A percentile compares a stretch with the other conserved stretches of the same genome.
These are phyloP conservation scores for Drosophila nannoptera DNA, from an alignment of 1,140 invertebrate species.

Conservation along the genomic window DNA sequence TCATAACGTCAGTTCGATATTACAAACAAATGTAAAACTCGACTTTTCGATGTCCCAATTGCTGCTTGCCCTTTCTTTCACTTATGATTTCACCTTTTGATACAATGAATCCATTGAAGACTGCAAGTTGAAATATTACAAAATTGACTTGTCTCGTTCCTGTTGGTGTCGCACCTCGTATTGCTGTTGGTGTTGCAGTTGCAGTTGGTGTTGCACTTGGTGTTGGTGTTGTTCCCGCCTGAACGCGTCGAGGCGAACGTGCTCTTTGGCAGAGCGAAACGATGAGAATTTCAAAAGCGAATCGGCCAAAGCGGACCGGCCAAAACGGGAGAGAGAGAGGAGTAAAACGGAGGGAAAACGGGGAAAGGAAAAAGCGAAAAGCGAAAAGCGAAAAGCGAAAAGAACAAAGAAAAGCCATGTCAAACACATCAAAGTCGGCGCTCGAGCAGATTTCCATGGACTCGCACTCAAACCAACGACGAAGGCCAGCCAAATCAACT, in stretches of 20 bases:
- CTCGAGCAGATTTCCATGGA: slow-evolving; percentile 45
- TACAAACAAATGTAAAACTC: too few species aligned
- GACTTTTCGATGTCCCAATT: too few species aligned
- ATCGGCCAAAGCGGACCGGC: slow-evolving; percentile 47
- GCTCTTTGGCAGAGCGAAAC: slow-evolving; percentile 38
- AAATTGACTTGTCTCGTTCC: not conserved
- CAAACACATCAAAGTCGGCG: slow-evolving; percentile 72
- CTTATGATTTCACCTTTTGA: too few species aligned
- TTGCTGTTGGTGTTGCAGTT: slow-evolving; percentile 11
- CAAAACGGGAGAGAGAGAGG: too few species aligned
- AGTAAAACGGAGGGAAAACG: too few species aligned
- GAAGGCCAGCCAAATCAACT: slow-evolving; percentile 70
- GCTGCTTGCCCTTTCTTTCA: too few species aligned
- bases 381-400: slow-evolving; percentile 52
- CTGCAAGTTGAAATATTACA: too few species aligned
- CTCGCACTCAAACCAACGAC: slow-evolving; percentile 33
- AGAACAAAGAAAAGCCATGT: slow-evolving; percentile 47
- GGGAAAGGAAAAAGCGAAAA: too few species aligned
- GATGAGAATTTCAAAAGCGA: slow-evolving; percentile 23
- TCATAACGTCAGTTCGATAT: too few species aligned
- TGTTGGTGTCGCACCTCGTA: not conserved
- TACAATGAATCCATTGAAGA: too few species aligned
- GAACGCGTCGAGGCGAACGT: slow-evolving; percentile 54
- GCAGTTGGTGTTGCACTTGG: slow-evolving; percentile 1
- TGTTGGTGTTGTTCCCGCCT: slow-evolving; percentile 25